Percentiles rank a stretch among this genome's conserved stretches.
phyloP scores from a whole-genome alignment of 2,113 vertebrate genomes.

The Planiliza haematocheilus region DNA sequence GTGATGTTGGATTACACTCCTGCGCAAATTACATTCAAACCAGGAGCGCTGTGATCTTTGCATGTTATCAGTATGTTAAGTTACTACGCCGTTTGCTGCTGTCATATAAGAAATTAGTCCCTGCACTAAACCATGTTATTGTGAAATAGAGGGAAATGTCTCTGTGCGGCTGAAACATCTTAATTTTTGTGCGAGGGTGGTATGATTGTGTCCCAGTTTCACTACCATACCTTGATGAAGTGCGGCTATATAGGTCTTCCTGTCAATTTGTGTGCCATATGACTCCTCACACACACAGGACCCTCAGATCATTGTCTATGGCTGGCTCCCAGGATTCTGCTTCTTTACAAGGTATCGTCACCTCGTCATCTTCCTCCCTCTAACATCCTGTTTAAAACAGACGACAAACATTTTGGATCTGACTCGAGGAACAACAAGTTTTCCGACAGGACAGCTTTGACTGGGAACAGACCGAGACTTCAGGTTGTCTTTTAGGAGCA shows the following conservation, averaged over 20 bases:
- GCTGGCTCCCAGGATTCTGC: slow-evolving; percentile 41
- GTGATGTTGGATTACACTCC: slow-evolving; percentile 20
- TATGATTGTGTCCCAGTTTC: slow-evolving; percentile 36
- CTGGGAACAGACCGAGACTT: slow-evolving; percentile 25
- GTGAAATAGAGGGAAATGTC: slow-evolving; percentile 23
- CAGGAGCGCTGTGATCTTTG: slow-evolving; percentile 36
- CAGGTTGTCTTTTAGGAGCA: slow-evolving; percentile 33
- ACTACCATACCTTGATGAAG: slow-evolving; percentile 36
- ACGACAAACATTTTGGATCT: slow-evolving; percentile 53
- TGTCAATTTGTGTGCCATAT: slow-evolving; percentile 52
- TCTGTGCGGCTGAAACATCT: slow-evolving; percentile 17
- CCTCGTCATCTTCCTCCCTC: slow-evolving; percentile 42
- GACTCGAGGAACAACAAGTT: slow-evolving; percentile 34
- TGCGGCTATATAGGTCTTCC: slow-evolving; percentile 28
- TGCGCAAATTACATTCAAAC: slow-evolving; percentile 18
- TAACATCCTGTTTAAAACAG: slow-evolving; percentile 55
- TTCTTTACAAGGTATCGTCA: slow-evolving; percentile 54
- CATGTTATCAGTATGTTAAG: neutral
- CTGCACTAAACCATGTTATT: neutral
- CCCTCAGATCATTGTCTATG: slow-evolving; percentile 57
- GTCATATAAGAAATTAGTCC: neutral
- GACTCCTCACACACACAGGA: slow-evolving; percentile 44
- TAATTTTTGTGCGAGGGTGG: slow-evolving; percentile 18
- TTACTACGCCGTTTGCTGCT: slow-evolving; percentile 2
- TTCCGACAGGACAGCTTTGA: slow-evolving; percentile 38